These are phyloP conservation scores for Aphis craccivora DNA, from an alignment of 1,140 invertebrate genomes.

Conservation along the genomic window DNA sequence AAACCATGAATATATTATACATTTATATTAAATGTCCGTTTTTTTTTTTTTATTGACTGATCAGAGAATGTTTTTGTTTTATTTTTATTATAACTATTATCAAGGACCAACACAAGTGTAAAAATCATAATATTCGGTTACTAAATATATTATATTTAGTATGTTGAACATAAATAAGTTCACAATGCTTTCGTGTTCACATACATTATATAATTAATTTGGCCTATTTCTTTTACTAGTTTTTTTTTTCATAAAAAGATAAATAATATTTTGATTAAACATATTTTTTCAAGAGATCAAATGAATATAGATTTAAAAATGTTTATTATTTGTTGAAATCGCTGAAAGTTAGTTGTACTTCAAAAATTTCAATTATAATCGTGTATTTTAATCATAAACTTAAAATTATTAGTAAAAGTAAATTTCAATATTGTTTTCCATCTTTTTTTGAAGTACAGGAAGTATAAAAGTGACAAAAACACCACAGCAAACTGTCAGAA, in stretches of 20 bases:
- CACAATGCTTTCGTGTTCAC: background rate
- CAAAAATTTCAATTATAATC: background rate
- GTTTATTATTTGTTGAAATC: background rate
- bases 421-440: background rate
- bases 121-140: background rate
- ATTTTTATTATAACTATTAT: background rate
- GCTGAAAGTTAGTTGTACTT: background rate
- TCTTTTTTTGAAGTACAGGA: background rate
- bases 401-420: background rate
- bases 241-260: no score
- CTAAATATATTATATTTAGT: background rate
- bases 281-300: background rate
- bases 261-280: background rate
- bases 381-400: background rate
- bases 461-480: background rate
- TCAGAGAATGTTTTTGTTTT: background rate
- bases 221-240: background rate
- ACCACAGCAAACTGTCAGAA: background rate
- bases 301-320: background rate
- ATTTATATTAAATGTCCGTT: background rate
- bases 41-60: background rate
- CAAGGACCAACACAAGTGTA: background rate
- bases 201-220: background rate
- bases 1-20: background rate
- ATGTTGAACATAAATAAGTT: background rate